These are phyloP conservation scores for Catostomus latipinnis DNA, from an alignment of 2,797 vertebrate species.

Conservation along the genomic window DNA sequence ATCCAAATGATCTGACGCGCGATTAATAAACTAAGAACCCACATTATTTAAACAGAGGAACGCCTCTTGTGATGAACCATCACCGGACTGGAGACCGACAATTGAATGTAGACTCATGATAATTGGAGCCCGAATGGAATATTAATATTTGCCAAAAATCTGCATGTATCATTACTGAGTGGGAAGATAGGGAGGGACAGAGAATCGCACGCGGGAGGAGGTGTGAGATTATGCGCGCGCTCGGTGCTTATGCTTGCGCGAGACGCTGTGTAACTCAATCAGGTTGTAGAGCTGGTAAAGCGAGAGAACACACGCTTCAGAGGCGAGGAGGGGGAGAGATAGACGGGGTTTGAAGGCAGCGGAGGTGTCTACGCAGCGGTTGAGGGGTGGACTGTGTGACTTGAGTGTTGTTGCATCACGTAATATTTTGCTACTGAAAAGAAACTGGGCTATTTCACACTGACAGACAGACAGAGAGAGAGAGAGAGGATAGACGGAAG, in stretches of 20 bases:
- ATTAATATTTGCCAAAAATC: constrained; percentile 32
- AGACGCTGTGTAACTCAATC: constrained; percentile 65
- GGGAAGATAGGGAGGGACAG: constrained; percentile 47
- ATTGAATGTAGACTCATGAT: neutral
- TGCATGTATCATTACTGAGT: constrained; percentile 15
- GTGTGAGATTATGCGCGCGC: constrained; percentile 53
- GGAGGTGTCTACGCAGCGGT: constrained; percentile 14
- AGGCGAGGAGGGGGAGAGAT: neutral
- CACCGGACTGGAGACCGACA: neutral
- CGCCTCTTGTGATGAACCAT: neutral
- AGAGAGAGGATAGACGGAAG: neutral
- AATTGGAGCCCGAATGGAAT: constrained; percentile 3
- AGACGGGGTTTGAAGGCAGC: neutral
- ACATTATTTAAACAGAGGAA: neutral
- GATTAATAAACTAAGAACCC: constrained; percentile 10
- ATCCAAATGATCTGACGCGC: constrained; percentile 1
- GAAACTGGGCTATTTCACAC: neutral
- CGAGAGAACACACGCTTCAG: constrained; percentile 35
- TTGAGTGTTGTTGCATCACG: constrained; percentile 24
- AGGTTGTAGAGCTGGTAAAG: constrained; percentile 54
- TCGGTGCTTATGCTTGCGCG: constrained; percentile 57
- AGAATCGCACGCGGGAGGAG: constrained; percentile 31
- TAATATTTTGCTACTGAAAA: constrained; percentile 11
- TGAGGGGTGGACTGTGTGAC: constrained; percentile 14
- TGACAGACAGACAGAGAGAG: neutral